These are phyloP conservation scores for Coenobita brevimanus DNA, from an alignment of 1,140 invertebrate genomes.

Conservation along the genomic window DNA sequence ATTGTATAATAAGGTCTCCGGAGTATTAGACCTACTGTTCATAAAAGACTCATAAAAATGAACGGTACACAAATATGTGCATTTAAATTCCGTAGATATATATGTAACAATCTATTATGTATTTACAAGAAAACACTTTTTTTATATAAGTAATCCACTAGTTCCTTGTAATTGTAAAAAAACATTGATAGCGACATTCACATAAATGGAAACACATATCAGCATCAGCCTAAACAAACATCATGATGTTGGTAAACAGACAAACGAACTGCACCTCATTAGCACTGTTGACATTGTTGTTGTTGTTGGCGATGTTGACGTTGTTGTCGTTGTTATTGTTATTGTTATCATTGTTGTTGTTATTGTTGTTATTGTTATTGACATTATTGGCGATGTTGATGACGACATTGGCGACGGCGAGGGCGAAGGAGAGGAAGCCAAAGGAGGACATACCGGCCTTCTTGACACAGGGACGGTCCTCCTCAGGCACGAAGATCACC, in stretches of 20 bases:
- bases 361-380: conserved; percentile 59
- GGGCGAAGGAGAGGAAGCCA: conserved; percentile 54
- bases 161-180: too few relatives aligned
- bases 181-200: too few relatives aligned
- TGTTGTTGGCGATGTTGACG: conserved; percentile 51
- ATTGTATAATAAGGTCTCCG: too few relatives aligned
- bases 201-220: too few relatives aligned
- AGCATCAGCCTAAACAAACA: too few relatives aligned
- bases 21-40: too few relatives aligned
- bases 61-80: too few relatives aligned
- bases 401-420: conserved; percentile 58
- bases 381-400: conserved; percentile 60
- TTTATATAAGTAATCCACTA: too few relatives aligned
- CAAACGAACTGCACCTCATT: conserved; percentile 42
- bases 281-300: conserved; percentile 60
- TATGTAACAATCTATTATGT: too few relatives aligned
- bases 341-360: conserved; percentile 63
- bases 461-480: conserved; percentile 19
- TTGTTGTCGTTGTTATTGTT: conserved; percentile 60
- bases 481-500: conserved; percentile 52
- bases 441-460: conserved; percentile 51
- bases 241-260: not conserved
- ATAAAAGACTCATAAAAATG: too few relatives aligned
- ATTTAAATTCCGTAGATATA: too few relatives aligned
- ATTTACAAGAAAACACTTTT: too few relatives aligned